These are phyloP conservation scores for Pogonocichla stellata DNA, from an alignment of 2,113 vertebrate genomes.

Conservation along the genomic window DNA sequence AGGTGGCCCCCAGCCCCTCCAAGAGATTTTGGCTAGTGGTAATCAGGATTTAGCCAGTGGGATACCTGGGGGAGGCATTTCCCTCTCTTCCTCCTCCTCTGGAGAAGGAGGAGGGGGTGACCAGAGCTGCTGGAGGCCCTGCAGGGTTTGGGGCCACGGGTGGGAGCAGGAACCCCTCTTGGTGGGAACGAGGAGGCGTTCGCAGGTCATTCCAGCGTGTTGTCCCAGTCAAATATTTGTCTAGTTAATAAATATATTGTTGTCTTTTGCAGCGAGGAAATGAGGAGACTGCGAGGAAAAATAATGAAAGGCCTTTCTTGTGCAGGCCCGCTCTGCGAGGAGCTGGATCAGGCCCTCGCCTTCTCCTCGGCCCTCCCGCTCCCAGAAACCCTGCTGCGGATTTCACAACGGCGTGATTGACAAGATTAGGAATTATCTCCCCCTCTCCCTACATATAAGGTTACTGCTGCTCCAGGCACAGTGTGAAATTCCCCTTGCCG, in stretches of 20 bases:
- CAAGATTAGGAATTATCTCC: slow-evolving; percentile 67
- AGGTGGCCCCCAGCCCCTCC: not conserved
- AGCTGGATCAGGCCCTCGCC: slow-evolving; percentile 34
- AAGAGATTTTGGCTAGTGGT: not conserved
- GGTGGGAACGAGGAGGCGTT: slow-evolving; percentile 32
- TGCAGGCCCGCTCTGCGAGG: slow-evolving; percentile 14
- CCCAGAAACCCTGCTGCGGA: slow-evolving; percentile 55
- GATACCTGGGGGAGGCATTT: not conserved
- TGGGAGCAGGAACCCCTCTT: slow-evolving; percentile 8
- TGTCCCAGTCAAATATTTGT: slow-evolving; percentile 67
- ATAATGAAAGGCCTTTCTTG: slow-evolving; percentile 59
- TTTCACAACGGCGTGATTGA: slow-evolving; percentile 71
- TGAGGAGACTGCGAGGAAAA: slow-evolving; percentile 51
- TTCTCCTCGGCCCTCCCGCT: slow-evolving; percentile 53
- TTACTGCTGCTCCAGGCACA: slow-evolving; percentile 71
- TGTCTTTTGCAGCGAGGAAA: slow-evolving; percentile 57
- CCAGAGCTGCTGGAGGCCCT: not conserved
- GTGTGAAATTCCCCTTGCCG: slow-evolving; percentile 74
- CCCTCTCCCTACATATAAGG: slow-evolving; percentile 65
- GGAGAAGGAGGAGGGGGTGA: not conserved
- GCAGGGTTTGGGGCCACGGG: not conserved
- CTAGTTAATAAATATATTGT: slow-evolving; percentile 66
- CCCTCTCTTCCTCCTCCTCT: not conserved
- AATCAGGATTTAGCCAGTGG: not conserved
- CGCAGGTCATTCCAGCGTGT: slow-evolving; percentile 58